Base-by-base conservation (phyloP, 2,797 vertebrate genomes). In the Psittacula derbiana region DNA sequence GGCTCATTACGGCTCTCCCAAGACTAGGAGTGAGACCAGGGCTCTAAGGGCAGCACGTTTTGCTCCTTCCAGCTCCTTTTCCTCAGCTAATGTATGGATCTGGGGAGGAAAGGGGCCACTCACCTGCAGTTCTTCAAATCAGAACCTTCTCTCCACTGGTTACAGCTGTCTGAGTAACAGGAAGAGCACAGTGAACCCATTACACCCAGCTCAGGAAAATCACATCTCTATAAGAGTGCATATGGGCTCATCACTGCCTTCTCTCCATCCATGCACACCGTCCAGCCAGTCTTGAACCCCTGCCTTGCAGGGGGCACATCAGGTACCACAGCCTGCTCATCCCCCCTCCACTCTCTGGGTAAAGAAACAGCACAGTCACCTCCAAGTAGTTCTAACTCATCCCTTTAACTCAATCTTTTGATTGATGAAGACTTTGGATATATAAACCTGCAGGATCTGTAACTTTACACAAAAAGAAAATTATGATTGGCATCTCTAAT, bases 11-110 rank as follows among this genome's bases (percentile, higher is more conserved):
- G 30, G 50, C 23, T 90, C 23, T 81, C n/a, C 23, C 16, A 4
- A 4, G 53, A 11, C 2, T 0, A 14, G 64, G 46, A 11, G 6
- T 23, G 30, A 82, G 8, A 47, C 3, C 28, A 12, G 25, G 4
- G 18, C 0, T 8, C 36, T 41, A 31, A 33, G 33, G 43, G 27
- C 73, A 69, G 36, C 65, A 8, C 3, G 4, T 28, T 31, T 44
- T 36, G 16, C 43, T 72, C 44, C 49, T 81, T 47, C 43, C 69
- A 64, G 40, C 49, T 44, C 49, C 72, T n/a, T 31, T 40, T 83
- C 10, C 73, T 70, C 80, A 57, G 13, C 17, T 3, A 0, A 6
- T 2, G 17, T 1, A 3, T 0, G 1, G 62, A n/a, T 58, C 44
- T 33, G 71, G n/a, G 49, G 21, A 49, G 36, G 64, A 65, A 80